Base-by-base conservation (phyloP, 2,797 vertebrate species). In the Labeo calbasu region DNA sequence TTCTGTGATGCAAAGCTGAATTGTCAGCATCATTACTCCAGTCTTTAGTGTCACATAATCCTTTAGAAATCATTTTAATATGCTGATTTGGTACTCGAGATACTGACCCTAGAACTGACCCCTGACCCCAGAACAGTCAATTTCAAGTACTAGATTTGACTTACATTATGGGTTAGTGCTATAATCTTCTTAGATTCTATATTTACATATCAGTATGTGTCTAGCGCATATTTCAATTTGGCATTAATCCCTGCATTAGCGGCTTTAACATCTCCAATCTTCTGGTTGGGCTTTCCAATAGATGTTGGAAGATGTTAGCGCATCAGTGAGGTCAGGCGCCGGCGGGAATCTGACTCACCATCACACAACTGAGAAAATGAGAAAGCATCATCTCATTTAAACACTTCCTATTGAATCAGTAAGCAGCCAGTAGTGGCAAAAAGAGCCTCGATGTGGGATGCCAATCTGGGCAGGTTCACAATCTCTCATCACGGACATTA, bases 381-480 rank as follows among this genome's bases (percentile, higher is more conserved):
- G 8, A 78, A 63, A 3, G 55, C 14, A 63, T 65, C 4, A 48
- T 63, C 23, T n/a, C 8, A 0, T 65, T 69, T 68, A 51, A 79
- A 79, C 25, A 28, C 17, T 55, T 83, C 23, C 32, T 66, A 28
- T 76, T 76, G 32, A 75, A 66, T 25, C 32, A 55, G 28, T 28
- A 55, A 57, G 9, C 21, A 12, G n/a, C 36, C 66, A 3, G 0
- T 5, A n/a, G 32, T 40, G 12, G 32, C 9, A 66, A 50, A 66
- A 43, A 65, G 15, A 50, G 53, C 23, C 51, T 71, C 11, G 19
- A n/a, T 59, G 79, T 28, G 40, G 40, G 43, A 73, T 63, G 43
- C 57, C 10, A 19, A 55, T 23, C 36, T 14, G 9, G 11, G 17
- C 7, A 55, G 36, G 19, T 79, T 32, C 46, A 51, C 19, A 65